phyloP scores from a whole-genome alignment of 2,113 vertebrate genomes.

The Crotalus horridus region DNA sequence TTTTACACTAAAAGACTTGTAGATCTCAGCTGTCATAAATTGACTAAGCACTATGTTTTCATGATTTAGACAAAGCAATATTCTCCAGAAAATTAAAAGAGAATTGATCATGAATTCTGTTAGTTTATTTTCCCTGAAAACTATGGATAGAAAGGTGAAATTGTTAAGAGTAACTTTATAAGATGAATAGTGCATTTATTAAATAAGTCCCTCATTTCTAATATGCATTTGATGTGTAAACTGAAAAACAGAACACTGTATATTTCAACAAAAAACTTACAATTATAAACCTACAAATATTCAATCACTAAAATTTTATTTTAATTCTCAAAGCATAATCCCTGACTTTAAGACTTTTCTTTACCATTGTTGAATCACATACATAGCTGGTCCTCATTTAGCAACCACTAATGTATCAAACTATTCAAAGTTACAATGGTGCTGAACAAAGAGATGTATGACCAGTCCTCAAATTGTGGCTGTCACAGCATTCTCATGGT shows the following conservation, averaged over 20 bases:
- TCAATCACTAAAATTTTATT: not conserved
- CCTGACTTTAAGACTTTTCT: not conserved
- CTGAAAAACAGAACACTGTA: not conserved
- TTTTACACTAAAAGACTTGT: not conserved
- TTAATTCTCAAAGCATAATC: not conserved
- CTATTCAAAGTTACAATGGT: not conserved
- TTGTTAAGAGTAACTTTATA: not conserved
- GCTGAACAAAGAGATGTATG: not conserved
- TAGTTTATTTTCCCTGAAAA: not conserved
- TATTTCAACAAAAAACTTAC: not conserved
- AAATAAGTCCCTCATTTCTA: not conserved
- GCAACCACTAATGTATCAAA: not conserved
- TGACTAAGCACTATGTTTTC: not conserved
- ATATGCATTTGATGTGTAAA: not conserved
- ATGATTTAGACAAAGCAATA: not conserved
- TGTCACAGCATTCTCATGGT: not conserved
- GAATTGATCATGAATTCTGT: not conserved
- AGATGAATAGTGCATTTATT: not conserved
- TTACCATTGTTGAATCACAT: not conserved
- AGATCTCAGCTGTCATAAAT: not conserved
- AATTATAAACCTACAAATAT: not conserved
- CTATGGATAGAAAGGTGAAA: not conserved
- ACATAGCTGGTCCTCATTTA: not conserved
- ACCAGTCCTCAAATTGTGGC: no score
- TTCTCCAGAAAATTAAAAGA: not conserved